phyloP scores from a whole-genome alignment of 2,888 invertebrate genomes.

The Hemicrepidius hirtus region DNA sequence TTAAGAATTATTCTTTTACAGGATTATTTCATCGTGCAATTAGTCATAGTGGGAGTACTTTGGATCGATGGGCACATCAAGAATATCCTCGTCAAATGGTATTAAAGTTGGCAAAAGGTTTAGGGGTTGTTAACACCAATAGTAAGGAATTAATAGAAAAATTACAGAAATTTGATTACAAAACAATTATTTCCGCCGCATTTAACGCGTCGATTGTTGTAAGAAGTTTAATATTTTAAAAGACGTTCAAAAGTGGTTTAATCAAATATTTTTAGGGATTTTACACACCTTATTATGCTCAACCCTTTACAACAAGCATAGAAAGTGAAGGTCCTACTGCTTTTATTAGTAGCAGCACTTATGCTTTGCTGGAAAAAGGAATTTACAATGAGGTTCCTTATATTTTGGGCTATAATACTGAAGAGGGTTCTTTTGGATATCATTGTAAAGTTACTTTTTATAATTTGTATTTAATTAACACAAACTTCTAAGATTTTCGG shows the following conservation, averaged over 20 bases:
- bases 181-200: constrained; percentile 30
- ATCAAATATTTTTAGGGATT: constrained; percentile 33
- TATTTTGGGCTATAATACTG: constrained; percentile 40
- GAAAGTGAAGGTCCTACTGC: constrained; percentile 28
- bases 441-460: constrained; percentile 27
- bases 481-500: too few species aligned
- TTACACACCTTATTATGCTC: constrained; percentile 35
- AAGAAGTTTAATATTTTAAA: background rate
- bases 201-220: constrained; percentile 31
- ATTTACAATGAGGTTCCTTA: constrained; percentile 32
- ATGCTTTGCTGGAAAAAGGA: constrained; percentile 23
- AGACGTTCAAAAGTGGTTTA: background rate
- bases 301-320: constrained; percentile 33
- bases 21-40: constrained; percentile 47
- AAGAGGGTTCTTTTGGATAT: constrained; percentile 46
- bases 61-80: constrained; percentile 47
- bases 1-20: background rate
- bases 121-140: constrained; percentile 12
- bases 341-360: constrained; percentile 34
- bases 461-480: too few species aligned
- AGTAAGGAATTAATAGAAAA: constrained; percentile 21
- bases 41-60: constrained; percentile 43
- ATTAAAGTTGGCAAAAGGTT: constrained; percentile 20
- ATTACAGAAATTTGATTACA: constrained; percentile 34
- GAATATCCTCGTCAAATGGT: constrained; percentile 31